Conservation (phyloP, 2,888 invertebrate species). For the Xestia xanthographa region DNA sequence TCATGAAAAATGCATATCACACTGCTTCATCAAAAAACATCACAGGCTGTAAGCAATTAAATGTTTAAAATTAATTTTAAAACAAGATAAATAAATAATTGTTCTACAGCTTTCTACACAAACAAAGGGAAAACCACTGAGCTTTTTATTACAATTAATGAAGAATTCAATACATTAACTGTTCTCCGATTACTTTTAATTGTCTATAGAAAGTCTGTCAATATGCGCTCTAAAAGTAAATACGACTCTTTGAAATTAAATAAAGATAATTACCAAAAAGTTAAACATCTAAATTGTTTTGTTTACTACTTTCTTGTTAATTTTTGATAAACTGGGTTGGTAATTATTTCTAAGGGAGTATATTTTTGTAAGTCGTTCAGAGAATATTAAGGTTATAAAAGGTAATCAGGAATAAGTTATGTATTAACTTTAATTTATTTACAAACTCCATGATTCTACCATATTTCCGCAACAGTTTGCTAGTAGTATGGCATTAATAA, state of each 20-base stretch:
- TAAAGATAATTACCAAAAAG: not conserved
- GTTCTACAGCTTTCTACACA: constrained; percentile 17
- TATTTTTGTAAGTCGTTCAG: not conserved
- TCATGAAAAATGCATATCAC: constrained; percentile 15
- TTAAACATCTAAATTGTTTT: not conserved
- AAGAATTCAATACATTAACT: constrained; percentile 6
- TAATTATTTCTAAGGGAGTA: too few species aligned
- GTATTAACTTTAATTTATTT: not conserved
- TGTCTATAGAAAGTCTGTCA: not conserved
- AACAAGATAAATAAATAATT: constrained; percentile 3
- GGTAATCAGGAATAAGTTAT: not conserved
- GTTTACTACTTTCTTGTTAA: not conserved
- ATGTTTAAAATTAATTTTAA: not conserved
- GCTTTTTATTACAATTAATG: constrained; percentile 11
- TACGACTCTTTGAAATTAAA: not conserved
- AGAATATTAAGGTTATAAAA: not conserved
- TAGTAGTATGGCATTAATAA: too few species aligned
- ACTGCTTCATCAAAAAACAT: not conserved
- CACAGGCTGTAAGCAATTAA: not conserved
- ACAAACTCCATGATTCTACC: not conserved
- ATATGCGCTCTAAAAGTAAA: not conserved
- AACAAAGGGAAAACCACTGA: not conserved
- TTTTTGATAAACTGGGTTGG: not conserved
- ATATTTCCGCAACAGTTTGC: not conserved
- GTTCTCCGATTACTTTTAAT: not conserved